These are phyloP conservation scores for Pristionchus mayeri DNA, from an alignment of 2,888 invertebrate species.

Conservation along the genomic window DNA sequence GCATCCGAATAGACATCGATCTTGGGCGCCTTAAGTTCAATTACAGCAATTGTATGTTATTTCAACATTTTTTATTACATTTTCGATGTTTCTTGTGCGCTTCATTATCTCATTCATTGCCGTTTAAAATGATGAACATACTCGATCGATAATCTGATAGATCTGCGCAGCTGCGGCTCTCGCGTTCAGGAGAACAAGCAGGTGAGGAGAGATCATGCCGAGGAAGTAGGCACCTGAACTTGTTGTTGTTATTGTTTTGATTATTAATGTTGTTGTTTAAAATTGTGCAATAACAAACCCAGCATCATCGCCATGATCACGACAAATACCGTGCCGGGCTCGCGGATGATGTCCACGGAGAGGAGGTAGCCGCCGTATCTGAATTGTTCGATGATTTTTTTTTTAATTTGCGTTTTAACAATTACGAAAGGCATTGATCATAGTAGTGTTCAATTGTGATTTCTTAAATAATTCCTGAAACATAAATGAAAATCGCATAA, in stretches of 20 bases:
- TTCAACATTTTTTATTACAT: too few relatives aligned
- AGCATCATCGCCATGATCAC: slow-evolving; percentile 66
- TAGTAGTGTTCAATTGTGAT: too few relatives aligned
- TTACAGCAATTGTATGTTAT: background rate
- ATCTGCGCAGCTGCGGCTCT: slow-evolving; percentile 62
- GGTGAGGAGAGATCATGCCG: slow-evolving; percentile 62
- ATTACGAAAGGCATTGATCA: too few relatives aligned
- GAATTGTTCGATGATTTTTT: too few relatives aligned
- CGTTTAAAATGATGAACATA: background rate
- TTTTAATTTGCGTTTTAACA: background rate
- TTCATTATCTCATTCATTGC: background rate
- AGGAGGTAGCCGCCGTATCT: slow-evolving; percentile 67
- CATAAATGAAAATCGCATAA: background rate
- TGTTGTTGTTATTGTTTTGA: background rate
- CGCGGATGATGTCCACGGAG: slow-evolving; percentile 58
- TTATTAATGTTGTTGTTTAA: background rate
- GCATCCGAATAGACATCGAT: slow-evolving; percentile 66
- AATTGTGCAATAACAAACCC: slow-evolving; percentile 18
- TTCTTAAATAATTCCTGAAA: background rate
- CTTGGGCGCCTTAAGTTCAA: slow-evolving; percentile 54
- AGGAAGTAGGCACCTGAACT: slow-evolving; percentile 59
- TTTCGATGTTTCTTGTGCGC: background rate
- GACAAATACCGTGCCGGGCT: slow-evolving; percentile 69
- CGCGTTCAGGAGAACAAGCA: slow-evolving; percentile 61
- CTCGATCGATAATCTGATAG: slow-evolving; percentile 60